Percentiles rank a stretch among this genome's conserved stretches.
Evolutionary conservation across 2,113 vertebrate genomes (phyloP).

Genomic region (Tragelaphus strepsiceros): DNA sequence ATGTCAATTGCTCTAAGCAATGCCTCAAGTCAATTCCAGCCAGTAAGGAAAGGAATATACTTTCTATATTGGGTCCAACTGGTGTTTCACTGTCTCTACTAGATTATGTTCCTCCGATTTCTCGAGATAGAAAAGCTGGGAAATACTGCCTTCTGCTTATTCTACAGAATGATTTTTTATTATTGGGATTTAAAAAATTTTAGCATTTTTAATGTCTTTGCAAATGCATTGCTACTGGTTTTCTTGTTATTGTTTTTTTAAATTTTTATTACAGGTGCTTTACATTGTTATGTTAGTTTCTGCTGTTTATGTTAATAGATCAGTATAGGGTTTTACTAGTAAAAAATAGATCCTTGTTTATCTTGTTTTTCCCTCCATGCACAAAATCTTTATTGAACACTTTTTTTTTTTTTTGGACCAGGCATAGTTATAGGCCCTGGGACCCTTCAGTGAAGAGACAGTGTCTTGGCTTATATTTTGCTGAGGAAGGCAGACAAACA

Average conservation of each 20-base stretch:
- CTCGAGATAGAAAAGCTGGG: background rate
- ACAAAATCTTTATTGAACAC: background rate
- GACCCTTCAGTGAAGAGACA: background rate
- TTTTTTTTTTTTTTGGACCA: background rate
- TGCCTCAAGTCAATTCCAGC: background rate
- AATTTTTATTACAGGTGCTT: background rate
- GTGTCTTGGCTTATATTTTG: background rate
- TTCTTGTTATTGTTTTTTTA: background rate
- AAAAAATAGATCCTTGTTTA: background rate
- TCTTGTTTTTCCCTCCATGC: background rate
- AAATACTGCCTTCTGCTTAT: background rate
- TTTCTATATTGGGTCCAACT: background rate
- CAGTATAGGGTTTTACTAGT: background rate
- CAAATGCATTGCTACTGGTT: background rate
- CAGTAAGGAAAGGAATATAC: background rate
- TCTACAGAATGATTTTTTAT: background rate
- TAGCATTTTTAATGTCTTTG: background rate
- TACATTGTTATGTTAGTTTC: background rate
- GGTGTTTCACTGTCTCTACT: background rate
- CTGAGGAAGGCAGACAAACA: background rate
- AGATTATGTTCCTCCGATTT: background rate
- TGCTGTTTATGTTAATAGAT: background rate
- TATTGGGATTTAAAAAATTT: background rate
- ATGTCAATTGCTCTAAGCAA: background rate
- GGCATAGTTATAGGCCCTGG: background rate